A percentile compares a stretch with the other conserved stretches of the same genome.
Conservation (phyloP, 2,797 vertebrate genomes). For the Siniperca obscura region DNA sequence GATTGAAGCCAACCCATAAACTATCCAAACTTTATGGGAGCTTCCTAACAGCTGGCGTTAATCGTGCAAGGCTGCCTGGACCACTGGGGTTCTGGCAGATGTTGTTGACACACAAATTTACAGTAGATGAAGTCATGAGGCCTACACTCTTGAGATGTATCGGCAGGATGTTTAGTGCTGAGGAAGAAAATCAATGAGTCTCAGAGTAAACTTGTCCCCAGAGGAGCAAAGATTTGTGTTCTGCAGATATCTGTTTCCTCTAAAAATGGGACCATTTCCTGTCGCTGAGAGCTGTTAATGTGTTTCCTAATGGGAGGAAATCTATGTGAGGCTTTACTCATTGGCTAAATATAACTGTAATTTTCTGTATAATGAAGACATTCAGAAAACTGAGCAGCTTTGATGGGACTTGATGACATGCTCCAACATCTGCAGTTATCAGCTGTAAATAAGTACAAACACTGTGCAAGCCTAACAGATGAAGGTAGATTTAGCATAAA, state of each 20-base stretch:
- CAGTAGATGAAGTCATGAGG: constrained; percentile 33
- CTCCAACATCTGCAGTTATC: constrained; percentile 16
- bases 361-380: constrained; percentile 39
- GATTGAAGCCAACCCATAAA: constrained; percentile 31
- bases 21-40: constrained; percentile 6
- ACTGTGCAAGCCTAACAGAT: not conserved
- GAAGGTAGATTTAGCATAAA: not conserved
- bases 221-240: constrained; percentile 6
- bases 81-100: not conserved
- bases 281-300: constrained; percentile 31
- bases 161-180: constrained; percentile 5
- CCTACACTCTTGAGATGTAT: not conserved
- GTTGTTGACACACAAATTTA: constrained; percentile 22
- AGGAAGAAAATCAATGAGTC: not conserved
- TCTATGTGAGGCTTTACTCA: constrained; percentile 5
- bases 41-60: constrained; percentile 49
- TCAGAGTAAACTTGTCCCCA: not conserved
- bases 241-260: constrained; percentile 9
- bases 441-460: not conserved
- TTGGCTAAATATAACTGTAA: constrained; percentile 21
- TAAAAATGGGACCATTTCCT: constrained; percentile 26
- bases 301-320: constrained; percentile 36
- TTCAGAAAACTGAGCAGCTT: constrained; percentile 1
- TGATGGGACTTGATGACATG: constrained; percentile 24
- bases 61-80: constrained; percentile 8